phyloP scores from a whole-genome alignment of 2,113 vertebrate genomes.

The Acrocephalus arundinaceus region DNA sequence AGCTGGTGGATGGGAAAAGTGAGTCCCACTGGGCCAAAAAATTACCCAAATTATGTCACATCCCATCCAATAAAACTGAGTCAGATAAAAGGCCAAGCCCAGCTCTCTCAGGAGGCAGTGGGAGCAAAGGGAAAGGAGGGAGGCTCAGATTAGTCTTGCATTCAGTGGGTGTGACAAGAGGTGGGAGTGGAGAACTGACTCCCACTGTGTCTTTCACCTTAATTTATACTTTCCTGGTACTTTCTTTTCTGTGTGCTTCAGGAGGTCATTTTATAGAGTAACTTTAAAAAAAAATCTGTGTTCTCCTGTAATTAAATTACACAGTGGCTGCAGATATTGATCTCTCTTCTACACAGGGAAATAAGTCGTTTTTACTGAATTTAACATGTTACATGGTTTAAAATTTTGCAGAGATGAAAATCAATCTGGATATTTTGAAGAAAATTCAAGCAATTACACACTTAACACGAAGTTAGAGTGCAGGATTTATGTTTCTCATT shows the following conservation, averaged over 20 bases:
- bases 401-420: not conserved
- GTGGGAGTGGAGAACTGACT: not conserved
- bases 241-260: not conserved
- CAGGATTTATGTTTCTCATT: not conserved
- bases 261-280: not conserved
- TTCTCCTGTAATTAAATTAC: not conserved
- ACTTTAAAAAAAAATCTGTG: not conserved
- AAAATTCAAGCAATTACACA: not conserved
- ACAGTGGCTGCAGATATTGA: not conserved
- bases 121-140: not conserved
- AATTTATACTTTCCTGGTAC: conserved; percentile 14
- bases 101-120: not conserved
- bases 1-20: not conserved
- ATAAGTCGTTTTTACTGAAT: not conserved
- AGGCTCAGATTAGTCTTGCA: not conserved
- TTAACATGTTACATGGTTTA: not conserved
- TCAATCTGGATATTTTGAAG: not conserved
- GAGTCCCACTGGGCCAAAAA: conserved; percentile 11
- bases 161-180: not conserved
- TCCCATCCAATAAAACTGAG: not conserved
- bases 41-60: conserved; percentile 12
- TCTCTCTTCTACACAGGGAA: not conserved
- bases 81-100: conserved; percentile 8
- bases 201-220: conserved; percentile 26
- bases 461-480: not conserved